Percentiles rank a stretch among this genome's conserved stretches.
These are phyloP conservation scores for Meles meles DNA, from an alignment of 2,113 vertebrate species.

Conservation along the genomic window DNA sequence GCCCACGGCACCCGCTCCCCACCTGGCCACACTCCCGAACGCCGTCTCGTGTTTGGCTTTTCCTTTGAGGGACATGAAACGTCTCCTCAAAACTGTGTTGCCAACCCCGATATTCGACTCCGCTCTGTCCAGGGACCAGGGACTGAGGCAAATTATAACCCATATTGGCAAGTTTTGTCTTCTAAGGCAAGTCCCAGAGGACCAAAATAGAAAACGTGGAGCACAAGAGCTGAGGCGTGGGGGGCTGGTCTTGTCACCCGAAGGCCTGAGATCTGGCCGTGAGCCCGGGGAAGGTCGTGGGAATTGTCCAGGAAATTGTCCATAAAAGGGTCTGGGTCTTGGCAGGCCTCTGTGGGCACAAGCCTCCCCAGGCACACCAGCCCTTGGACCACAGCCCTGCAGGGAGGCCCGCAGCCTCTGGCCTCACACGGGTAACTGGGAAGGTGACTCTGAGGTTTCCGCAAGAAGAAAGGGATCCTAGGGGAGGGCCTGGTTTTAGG, in stretches of 20 bases:
- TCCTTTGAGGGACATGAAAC: background rate
- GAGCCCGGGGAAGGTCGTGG: background rate
- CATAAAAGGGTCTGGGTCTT: background rate
- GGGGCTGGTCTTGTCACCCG: background rate
- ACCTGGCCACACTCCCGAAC: no score
- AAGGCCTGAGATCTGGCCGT: rapidly evolving
- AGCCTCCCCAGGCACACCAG: no score
- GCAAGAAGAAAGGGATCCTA: background rate
- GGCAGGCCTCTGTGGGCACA: background rate
- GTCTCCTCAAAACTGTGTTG: background rate
- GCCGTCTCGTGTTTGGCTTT: background rate
- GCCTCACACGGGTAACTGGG: background rate
- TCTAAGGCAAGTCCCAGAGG: background rate
- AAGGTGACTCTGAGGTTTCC: background rate
- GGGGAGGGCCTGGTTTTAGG: background rate
- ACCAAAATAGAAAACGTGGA: background rate
- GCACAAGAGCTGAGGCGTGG: background rate
- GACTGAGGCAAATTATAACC: background rate
- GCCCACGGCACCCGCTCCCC: background rate
- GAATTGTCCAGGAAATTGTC: background rate
- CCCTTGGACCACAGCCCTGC: rapidly evolving
- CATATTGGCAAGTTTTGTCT: background rate
- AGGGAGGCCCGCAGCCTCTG: background rate
- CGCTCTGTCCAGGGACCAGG: background rate
- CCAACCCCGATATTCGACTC: background rate